These are phyloP conservation scores for Polia nebulosa DNA, from an alignment of 2,888 invertebrate genomes.

Conservation along the genomic window DNA sequence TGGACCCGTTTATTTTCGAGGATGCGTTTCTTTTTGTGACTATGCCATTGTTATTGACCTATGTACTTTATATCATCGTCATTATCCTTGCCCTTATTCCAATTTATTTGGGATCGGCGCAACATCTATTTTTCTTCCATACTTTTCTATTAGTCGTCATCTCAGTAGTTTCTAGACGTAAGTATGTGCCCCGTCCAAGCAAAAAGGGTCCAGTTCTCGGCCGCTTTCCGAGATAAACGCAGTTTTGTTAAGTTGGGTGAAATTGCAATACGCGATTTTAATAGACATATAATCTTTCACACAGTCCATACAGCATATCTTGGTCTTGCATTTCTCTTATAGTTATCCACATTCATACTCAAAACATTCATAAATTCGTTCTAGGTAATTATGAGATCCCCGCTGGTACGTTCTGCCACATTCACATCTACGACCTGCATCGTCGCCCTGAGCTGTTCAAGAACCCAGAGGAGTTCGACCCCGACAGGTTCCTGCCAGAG, in stretches of 20 bases:
- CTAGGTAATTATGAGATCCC: conserved; percentile 89
- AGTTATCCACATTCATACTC: neutral
- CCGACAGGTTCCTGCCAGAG: conserved; percentile 93
- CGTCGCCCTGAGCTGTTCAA: conserved; percentile 92
- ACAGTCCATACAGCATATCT: neutral
- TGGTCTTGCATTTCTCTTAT: neutral
- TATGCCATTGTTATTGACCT: no score
- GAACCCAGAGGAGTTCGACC: conserved; percentile 93
- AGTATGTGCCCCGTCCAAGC: no score
- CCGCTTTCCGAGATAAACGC: no score
- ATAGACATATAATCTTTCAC: neutral
- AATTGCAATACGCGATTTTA: no score
- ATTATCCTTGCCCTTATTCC: neutral
- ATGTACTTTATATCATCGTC: neutral
- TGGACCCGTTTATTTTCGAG: no score
- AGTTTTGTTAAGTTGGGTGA: no score
- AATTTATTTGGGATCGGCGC: neutral
- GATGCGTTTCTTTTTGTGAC: no score
- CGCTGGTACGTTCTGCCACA: conserved; percentile 85
- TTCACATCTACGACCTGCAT: conserved; percentile 92
- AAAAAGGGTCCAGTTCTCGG: no score
- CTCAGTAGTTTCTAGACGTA: neutral
- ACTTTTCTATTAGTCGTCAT: neutral
- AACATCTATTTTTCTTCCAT: neutral
- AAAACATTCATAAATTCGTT: conserved; percentile 13